Evolutionary conservation across 2,888 invertebrate genomes (phyloP).

Genomic region (Drosophila falleni): DNA sequence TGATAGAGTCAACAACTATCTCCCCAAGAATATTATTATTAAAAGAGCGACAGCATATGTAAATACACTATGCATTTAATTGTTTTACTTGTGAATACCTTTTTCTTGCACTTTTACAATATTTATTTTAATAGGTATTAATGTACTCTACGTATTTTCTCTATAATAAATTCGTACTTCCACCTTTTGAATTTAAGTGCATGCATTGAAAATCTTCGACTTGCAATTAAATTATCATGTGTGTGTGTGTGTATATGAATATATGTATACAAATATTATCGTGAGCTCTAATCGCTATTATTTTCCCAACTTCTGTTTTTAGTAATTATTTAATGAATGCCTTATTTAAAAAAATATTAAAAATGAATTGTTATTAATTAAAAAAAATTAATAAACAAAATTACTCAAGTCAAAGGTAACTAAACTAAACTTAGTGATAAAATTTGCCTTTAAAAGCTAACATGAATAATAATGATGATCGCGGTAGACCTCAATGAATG

Average conservation of each 20-base stretch:
- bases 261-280: background rate
- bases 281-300: background rate
- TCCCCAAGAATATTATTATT: background rate
- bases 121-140: background rate
- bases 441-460: too few species aligned
- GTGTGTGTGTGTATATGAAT: background rate
- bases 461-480: too few species aligned
- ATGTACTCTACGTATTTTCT: background rate
- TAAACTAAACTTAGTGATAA: too few species aligned
- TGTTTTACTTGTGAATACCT: background rate
- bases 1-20: background rate
- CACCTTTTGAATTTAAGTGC: background rate
- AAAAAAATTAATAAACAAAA: too few species aligned
- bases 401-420: too few species aligned
- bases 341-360: too few species aligned
- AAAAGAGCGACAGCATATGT: background rate
- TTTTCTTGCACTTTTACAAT: background rate
- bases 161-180: background rate
- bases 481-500: background rate
- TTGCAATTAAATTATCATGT: background rate
- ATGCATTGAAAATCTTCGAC: background rate
- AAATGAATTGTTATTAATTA: too few species aligned
- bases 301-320: too few species aligned
- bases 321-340: too few species aligned
- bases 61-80: background rate